Conservation (phyloP, 2,797 vertebrate species). For the Borostomias antarcticus region DNA sequence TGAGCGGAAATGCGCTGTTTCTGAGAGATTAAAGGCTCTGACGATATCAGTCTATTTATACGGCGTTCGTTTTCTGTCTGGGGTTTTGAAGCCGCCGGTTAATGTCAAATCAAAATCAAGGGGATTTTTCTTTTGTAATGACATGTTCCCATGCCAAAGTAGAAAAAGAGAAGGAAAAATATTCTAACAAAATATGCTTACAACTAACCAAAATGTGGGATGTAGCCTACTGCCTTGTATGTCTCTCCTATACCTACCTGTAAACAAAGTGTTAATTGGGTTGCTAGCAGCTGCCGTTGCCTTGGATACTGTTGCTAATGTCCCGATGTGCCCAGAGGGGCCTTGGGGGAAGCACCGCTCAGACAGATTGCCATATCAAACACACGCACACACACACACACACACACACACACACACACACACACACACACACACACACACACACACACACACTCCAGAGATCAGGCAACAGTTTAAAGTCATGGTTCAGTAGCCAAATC, state of each 20-base stretch:
- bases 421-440: slow-evolving; percentile 5
- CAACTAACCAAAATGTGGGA: not conserved
- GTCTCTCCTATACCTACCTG: slow-evolving; percentile 27
- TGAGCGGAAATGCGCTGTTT: too few relatives aligned
- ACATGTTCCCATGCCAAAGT: not conserved
- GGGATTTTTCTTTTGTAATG: not conserved
- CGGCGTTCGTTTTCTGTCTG: not conserved
- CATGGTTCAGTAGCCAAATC: not conserved
- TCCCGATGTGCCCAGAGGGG: slow-evolving; percentile 49
- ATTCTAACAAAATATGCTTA: not conserved
- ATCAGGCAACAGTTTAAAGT: not conserved
- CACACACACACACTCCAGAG: slow-evolving; percentile 13
- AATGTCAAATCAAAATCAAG: not conserved
- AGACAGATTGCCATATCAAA: slow-evolving; percentile 24
- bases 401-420: slow-evolving; percentile 9
- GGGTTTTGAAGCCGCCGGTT: not conserved
- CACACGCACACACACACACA: slow-evolving; percentile 32
- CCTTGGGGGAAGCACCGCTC: slow-evolving; percentile 55
- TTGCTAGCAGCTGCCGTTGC: slow-evolving; percentile 61
- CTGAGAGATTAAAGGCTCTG: too few relatives aligned
- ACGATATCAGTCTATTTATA: not conserved
- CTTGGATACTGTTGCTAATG: slow-evolving; percentile 70
- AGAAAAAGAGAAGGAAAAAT: not conserved
- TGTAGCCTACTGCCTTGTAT: not conserved
- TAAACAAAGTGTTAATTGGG: slow-evolving; percentile 61